phyloP scores from a whole-genome alignment of 2,888 invertebrate species.

The Rapana venosa region DNA sequence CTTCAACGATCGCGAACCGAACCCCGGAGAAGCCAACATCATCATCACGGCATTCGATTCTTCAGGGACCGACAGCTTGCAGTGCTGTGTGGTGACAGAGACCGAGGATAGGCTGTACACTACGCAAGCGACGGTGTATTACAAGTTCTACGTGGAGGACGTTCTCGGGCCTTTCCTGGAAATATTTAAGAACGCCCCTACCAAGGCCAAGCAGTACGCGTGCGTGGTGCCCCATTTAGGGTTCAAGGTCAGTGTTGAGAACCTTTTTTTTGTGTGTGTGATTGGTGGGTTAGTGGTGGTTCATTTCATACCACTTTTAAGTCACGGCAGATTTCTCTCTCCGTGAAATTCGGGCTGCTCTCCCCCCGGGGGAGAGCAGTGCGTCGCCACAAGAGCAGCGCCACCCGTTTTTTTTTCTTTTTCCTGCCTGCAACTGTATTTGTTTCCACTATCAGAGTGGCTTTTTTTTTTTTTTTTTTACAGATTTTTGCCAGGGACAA shows the following conservation, averaged over 20 bases:
- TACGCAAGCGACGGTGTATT: conserved; percentile 28
- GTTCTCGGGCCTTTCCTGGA: conserved; percentile 16
- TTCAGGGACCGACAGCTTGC: conserved; percentile 19
- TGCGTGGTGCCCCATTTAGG: conserved; percentile 46
- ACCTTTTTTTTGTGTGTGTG: too few relatives aligned
- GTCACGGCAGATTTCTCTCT: too few relatives aligned
- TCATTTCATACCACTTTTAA: too few relatives aligned
- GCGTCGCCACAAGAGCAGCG: too few relatives aligned
- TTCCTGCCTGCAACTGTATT: too few relatives aligned
- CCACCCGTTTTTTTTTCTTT: too few relatives aligned
- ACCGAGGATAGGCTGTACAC: conserved; percentile 37
- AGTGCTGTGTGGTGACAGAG: conserved; percentile 46
- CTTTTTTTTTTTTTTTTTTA: too few relatives aligned
- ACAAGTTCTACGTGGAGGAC: conserved; percentile 44
- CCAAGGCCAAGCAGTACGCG: conserved; percentile 41
- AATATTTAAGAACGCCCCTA: conserved; percentile 34
- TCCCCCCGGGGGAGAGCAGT: too few relatives aligned
- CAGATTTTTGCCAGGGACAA: too few relatives aligned
- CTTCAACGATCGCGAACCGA: conserved; percentile 42
- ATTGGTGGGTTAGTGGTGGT: not conserved
- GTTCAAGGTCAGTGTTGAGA: conserved; percentile 11
- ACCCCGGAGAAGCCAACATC: conserved; percentile 43
- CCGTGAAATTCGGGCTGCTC: too few relatives aligned
- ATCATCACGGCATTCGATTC: conserved; percentile 47
- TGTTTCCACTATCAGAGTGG: too few relatives aligned